Evolutionary conservation across 2,888 invertebrate species (phyloP).

Genomic region (Charanyca ferruginea): DNA sequence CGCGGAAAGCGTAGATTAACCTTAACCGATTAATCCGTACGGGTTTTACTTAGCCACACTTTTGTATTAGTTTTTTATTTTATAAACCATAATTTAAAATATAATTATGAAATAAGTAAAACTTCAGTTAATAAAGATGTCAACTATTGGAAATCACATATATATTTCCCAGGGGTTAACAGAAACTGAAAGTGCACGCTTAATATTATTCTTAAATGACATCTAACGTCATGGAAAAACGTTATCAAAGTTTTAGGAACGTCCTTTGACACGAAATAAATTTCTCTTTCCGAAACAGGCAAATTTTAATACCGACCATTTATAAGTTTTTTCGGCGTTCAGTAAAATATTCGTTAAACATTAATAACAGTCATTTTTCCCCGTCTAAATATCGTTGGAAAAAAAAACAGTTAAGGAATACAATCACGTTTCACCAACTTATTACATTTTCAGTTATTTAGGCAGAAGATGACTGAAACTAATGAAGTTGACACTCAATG

Average conservation of each 20-base stretch:
- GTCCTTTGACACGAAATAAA: slow-evolving; percentile 72
- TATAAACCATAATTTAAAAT: background rate
- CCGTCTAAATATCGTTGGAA: slow-evolving; percentile 62
- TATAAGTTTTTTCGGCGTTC: slow-evolving; percentile 71
- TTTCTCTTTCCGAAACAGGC: slow-evolving; percentile 68
- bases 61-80: background rate
- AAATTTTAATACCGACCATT: slow-evolving; percentile 72
- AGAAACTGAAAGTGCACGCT: slow-evolving; percentile 31
- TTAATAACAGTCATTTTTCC: slow-evolving; percentile 72
- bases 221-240: slow-evolving; percentile 52
- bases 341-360: slow-evolving; percentile 72
- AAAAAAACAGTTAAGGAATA: slow-evolving; percentile 63
- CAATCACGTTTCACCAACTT: slow-evolving; percentile 67
- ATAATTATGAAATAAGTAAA: background rate
- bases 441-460: slow-evolving; percentile 65
- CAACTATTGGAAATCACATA: background rate
- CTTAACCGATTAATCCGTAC: too few relatives aligned
- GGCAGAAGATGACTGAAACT: slow-evolving; percentile 50
- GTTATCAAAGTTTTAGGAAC: slow-evolving; percentile 63
- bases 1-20: too few relatives aligned
- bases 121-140: slow-evolving; percentile 8
- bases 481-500: slow-evolving; percentile 54
- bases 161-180: slow-evolving; percentile 7
- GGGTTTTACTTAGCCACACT: too few relatives aligned
- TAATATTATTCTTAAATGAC: slow-evolving; percentile 44